Evolutionary conservation across 1,140 invertebrate genomes (phyloP).

Genomic region (Hermetia illucens): DNA sequence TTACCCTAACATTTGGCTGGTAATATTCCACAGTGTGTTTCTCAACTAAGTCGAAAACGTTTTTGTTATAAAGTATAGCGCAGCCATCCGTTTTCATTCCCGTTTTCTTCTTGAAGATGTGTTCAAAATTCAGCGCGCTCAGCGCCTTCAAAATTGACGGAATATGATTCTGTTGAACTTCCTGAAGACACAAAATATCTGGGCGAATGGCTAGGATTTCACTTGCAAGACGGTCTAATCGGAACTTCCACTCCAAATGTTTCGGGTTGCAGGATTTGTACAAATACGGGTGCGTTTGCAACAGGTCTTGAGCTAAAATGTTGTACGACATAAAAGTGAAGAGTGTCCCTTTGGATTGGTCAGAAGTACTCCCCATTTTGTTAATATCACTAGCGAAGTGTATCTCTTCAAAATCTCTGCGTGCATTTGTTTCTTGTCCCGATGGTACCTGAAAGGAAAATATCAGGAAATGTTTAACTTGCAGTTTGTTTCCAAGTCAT

Average conservation of each 20-base stretch:
- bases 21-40: slow-evolving; percentile 45
- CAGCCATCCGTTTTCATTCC: slow-evolving; percentile 60
- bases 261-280: slow-evolving; percentile 47
- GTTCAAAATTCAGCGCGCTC: slow-evolving; percentile 32
- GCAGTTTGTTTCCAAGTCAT: too few relatives aligned
- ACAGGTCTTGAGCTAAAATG: slow-evolving; percentile 68
- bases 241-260: slow-evolving; percentile 52
- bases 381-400: too few relatives aligned
- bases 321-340: slow-evolving; percentile 76
- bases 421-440: too few relatives aligned
- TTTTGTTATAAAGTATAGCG: slow-evolving; percentile 61
- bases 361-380: too few relatives aligned
- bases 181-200: slow-evolving; percentile 45
- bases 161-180: slow-evolving; percentile 69
- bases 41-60: slow-evolving; percentile 46
- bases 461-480: too few relatives aligned
- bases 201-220: slow-evolving; percentile 56
- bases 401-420: too few relatives aligned
- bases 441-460: too few relatives aligned
- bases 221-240: slow-evolving; percentile 48
- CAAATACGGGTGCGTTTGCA: slow-evolving; percentile 58
- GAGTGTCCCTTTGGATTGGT: too few relatives aligned
- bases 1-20: slow-evolving; percentile 23
- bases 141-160: slow-evolving; percentile 15
- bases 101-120: slow-evolving; percentile 61